Evolutionary conservation across 2,113 vertebrate species (phyloP).

Genomic region (Bubo bubo): DNA sequence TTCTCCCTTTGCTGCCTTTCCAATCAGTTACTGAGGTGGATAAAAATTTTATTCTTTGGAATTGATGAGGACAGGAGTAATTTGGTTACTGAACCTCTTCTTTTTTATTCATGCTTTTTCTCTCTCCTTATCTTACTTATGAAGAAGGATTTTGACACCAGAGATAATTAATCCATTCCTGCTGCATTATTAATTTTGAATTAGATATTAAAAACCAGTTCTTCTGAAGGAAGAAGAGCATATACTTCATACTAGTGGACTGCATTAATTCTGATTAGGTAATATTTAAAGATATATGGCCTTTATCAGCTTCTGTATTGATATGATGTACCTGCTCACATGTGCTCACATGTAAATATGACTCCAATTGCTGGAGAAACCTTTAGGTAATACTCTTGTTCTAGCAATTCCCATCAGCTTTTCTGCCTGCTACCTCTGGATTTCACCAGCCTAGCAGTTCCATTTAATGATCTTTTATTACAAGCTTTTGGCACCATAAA

Average conservation of each 20-base stretch:
- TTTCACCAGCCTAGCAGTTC: neutral
- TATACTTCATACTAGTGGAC: neutral
- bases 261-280: neutral
- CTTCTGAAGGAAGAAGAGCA: neutral
- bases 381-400: neutral
- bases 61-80: neutral
- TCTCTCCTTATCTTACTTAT: neutral
- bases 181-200: neutral
- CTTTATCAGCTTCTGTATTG: neutral
- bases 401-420: neutral
- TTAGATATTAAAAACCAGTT: neutral
- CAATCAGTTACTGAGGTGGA: neutral
- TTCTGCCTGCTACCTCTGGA: neutral
- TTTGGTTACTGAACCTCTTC: constrained; percentile 1
- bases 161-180: constrained; percentile 4
- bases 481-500: neutral
- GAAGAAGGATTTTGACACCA: neutral
- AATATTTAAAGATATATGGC: neutral
- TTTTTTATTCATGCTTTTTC: neutral
- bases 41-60: neutral
- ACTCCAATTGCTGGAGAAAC: neutral
- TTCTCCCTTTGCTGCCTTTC: neutral
- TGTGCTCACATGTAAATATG: neutral
- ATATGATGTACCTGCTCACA: neutral
- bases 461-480: neutral